A percentile compares a stretch with the other conserved stretches of the same genome.
Evolutionary conservation across 2,797 vertebrate species (phyloP).

Genomic region (Mormyrus hasselquistii): DNA sequence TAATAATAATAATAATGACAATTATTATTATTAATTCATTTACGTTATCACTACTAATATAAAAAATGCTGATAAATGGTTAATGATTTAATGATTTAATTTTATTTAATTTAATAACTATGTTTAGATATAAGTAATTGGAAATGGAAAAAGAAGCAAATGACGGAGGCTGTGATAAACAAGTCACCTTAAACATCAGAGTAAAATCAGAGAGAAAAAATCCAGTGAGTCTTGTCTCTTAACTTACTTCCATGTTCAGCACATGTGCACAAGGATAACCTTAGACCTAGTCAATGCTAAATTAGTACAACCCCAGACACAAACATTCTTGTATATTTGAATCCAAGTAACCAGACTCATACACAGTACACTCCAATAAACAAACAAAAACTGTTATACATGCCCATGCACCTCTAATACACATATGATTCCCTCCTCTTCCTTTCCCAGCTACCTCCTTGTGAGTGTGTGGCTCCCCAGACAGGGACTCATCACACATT

Average conservation of each 20-base stretch:
- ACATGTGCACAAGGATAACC: background rate
- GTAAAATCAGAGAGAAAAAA: background rate
- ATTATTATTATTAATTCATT: background rate
- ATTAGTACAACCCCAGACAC: background rate
- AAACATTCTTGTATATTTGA: background rate
- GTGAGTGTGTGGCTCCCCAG: conserved; percentile 51
- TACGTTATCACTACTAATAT: background rate
- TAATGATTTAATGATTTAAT: background rate
- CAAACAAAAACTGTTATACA: background rate
- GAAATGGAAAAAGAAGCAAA: background rate
- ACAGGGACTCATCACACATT: conserved; percentile 68
- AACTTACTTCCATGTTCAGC: conserved; percentile 1
- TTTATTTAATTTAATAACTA: background rate
- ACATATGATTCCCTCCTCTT: background rate
- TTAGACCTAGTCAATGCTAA: background rate
- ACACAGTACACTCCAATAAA: background rate
- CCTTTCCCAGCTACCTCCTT: background rate
- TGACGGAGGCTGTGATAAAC: background rate
- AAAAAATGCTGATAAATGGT: background rate
- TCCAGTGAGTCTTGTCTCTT: background rate
- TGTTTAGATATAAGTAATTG: background rate
- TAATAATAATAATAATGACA: background rate
- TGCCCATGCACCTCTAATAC: background rate
- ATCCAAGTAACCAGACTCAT: background rate
- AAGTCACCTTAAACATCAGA: background rate